Conservation (phyloP, 2,113 vertebrate species). For the Hystrix cristata region DNA sequence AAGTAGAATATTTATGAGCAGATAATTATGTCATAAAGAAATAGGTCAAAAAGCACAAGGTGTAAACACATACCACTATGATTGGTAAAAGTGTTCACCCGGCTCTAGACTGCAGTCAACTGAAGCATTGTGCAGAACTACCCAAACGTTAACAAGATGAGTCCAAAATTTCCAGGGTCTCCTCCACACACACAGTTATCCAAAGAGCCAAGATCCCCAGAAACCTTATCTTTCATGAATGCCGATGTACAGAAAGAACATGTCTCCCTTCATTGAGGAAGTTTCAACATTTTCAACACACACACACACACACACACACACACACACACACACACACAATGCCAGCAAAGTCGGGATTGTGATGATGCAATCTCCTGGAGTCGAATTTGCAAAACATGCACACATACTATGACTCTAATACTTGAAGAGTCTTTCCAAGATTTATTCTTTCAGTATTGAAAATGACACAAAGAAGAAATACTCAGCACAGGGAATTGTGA, state of each 20-base stretch:
- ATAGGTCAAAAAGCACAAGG: not conserved
- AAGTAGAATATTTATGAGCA: not conserved
- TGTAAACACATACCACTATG: not conserved
- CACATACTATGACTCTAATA: not conserved
- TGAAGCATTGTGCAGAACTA: too few species aligned
- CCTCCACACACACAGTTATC: not conserved
- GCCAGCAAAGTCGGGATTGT: not conserved
- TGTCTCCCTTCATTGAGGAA: not conserved
- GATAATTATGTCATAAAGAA: not conserved
- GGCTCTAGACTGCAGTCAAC: too few species aligned
- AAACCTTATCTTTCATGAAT: not conserved
- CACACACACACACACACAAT: fast-evolving
- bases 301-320: too few species aligned
- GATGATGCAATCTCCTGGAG: not conserved
- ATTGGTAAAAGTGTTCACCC: not conserved
- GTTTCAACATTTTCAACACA: too few species aligned
- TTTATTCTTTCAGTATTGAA: not conserved
- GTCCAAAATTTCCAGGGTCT: not conserved
- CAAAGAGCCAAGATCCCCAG: not conserved
- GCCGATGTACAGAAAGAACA: not conserved
- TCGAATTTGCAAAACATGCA: not conserved
- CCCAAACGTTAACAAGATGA: not conserved
- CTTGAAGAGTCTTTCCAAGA: not conserved
- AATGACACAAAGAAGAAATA: not conserved
- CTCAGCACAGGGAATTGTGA: not conserved